Evolutionary conservation across 2,888 invertebrate genomes (phyloP).

Genomic region (Ceratothoa steindachneri): DNA sequence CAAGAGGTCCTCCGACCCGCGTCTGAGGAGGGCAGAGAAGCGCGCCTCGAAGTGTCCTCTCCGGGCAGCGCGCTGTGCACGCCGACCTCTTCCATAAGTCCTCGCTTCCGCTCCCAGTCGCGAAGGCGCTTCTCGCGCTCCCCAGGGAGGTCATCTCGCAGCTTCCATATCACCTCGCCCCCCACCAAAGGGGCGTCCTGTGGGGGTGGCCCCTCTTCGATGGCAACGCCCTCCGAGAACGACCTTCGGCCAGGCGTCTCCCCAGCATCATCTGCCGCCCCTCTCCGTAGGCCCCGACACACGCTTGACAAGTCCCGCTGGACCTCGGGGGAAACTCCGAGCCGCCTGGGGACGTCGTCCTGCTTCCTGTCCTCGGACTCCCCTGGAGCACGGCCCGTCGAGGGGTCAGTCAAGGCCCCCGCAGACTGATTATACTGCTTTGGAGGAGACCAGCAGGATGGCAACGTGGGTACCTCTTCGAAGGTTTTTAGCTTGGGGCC

Average conservation of each 20-base stretch:
- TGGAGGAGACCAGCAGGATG: constrained; percentile 31
- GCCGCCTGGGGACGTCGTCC: not conserved
- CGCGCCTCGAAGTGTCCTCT: not conserved
- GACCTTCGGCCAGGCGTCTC: not conserved
- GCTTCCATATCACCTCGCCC: not conserved
- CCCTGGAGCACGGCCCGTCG: not conserved
- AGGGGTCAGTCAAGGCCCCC: not conserved
- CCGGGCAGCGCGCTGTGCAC: not conserved
- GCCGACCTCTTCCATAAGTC: not conserved
- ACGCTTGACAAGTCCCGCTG: not conserved
- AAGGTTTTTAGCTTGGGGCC: constrained; percentile 6
- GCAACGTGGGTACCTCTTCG: constrained; percentile 31
- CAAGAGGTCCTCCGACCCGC: not conserved
- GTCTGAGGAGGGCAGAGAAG: not conserved
- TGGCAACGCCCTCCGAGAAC: not conserved
- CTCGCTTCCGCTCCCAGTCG: not conserved
- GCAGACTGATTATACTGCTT: not conserved
- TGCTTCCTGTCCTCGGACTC: too few species aligned
- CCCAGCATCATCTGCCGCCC: not conserved
- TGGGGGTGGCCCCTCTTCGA: not conserved
- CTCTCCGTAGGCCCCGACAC: not conserved
- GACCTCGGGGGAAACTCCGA: not conserved
- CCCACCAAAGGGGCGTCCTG: not conserved
- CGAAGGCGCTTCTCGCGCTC: not conserved
- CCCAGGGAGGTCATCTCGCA: not conserved